Conservation (phyloP, 2,113 vertebrate genomes). For the Paramisgurnus dabryanus region DNA sequence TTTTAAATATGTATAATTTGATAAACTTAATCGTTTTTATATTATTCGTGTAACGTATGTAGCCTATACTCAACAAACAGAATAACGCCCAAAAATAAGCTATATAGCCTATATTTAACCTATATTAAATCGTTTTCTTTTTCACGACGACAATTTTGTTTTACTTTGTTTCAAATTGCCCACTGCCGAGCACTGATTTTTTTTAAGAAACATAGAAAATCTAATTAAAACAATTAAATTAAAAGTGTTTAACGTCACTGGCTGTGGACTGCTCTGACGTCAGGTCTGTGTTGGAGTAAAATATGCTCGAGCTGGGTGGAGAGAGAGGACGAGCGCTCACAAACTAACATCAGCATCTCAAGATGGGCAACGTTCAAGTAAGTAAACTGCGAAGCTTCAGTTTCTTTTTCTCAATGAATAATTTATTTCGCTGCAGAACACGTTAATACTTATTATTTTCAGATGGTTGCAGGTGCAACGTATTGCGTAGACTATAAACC, state of each 20-base stretch:
- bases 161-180: not conserved
- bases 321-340: not conserved
- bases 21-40: not conserved
- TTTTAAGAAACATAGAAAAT: not conserved
- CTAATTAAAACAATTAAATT: not conserved
- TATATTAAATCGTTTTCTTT: not conserved
- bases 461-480: not conserved
- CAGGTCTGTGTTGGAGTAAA: conserved; percentile 28
- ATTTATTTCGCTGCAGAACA: not conserved
- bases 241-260: not conserved
- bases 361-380: conserved; percentile 78
- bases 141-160: not conserved
- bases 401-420: not conserved
- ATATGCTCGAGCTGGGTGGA: not conserved
- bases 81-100: no score
- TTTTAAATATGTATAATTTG: not conserved
- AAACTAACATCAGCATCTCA: conserved; percentile 8
- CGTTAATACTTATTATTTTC: not conserved
- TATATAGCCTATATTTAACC: not conserved
- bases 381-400: conserved; percentile 31
- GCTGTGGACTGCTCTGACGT: conserved; percentile 30
- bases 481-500: not conserved
- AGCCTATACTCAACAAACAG: not conserved
- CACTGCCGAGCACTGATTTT: not conserved
- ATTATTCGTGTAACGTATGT: not conserved